Evolutionary conservation across 2,888 invertebrate species (phyloP), one percentile per base, ranked within the genome.

Genomic region (Callosobruchus maculatus): DNA sequence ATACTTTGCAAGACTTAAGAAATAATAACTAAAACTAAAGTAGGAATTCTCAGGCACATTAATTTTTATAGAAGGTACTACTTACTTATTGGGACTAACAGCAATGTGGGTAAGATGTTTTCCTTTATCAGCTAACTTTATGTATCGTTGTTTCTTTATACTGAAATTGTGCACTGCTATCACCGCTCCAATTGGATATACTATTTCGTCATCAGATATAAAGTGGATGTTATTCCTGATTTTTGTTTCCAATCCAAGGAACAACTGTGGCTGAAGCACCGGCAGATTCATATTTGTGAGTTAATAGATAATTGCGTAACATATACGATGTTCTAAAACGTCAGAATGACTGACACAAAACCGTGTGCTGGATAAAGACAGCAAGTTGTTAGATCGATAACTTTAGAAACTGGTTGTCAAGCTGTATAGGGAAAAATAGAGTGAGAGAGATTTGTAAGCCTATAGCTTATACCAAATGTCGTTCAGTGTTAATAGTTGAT

Each of bases 161-260:
- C 90, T 88, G 84, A 91, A 91, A 84, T 95, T 93, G 81, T 96
- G 94, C 75, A 95, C 88, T 0, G 92, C 90, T 71, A 96, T 87
- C 0, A 93, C 93, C 72, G 93, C 92, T 72, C 95, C 95, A 31
- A 93, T 93, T 0, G 95, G 94, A 86, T 95, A 95, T 71, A 95
- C 88, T 67, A 95, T 90, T 83, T 95, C 95, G 26, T 93, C 91
- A 82, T 93, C 94, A 21, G 90, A 89, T 73, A 93, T 87, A 81
- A 92, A 95, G 83, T 93, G 92, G 5, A 92, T 92, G 85, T 95
- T 95, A 74, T 92, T 92, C 80, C 89, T 88, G 75, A 91, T 89
- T 77, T 91, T 89, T 20, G 92, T 92, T 73, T 90, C 89, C 22
- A 94, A 86, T 2, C 93, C 93, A 79, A 91, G 91, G 81, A 92